Evolutionary conservation across 2,888 invertebrate species (phyloP).

Genomic region (Cheilosia urbana): DNA sequence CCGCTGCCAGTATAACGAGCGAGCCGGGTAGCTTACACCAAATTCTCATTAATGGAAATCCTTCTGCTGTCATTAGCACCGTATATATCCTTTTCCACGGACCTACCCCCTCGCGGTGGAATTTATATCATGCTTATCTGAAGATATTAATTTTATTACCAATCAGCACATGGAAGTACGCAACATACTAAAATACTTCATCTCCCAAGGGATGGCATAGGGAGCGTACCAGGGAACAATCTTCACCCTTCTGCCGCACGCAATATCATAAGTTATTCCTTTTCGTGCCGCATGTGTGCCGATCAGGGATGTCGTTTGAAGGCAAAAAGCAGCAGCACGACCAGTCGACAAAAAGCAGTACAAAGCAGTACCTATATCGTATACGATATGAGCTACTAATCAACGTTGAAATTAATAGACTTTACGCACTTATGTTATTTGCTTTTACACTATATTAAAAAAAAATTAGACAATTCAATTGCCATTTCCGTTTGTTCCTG

Average conservation of each 20-base stretch:
- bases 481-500: no score
- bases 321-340: no score
- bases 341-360: no score
- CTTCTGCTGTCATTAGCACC: conserved; percentile 34
- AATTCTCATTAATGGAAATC: conserved; percentile 39
- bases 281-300: conserved; percentile 3
- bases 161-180: conserved; percentile 33
- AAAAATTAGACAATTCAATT: no score
- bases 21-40: not conserved
- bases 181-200: conserved; percentile 16
- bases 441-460: no score
- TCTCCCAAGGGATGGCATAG: not conserved
- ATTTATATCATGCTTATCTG: conserved; percentile 42
- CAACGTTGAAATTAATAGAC: no score
- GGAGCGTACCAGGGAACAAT: not conserved
- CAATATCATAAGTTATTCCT: conserved; percentile 21
- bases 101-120: not conserved
- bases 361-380: no score
- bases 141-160: conserved; percentile 41
- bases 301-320: no score
- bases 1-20: not conserved
- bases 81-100: not conserved
- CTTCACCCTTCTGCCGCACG: not conserved
- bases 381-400: no score
- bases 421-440: no score